A percentile compares a stretch with the other conserved stretches of the same genome.
Conservation (phyloP, 1,140 invertebrate species). For the Heliconius hermathena region DNA sequence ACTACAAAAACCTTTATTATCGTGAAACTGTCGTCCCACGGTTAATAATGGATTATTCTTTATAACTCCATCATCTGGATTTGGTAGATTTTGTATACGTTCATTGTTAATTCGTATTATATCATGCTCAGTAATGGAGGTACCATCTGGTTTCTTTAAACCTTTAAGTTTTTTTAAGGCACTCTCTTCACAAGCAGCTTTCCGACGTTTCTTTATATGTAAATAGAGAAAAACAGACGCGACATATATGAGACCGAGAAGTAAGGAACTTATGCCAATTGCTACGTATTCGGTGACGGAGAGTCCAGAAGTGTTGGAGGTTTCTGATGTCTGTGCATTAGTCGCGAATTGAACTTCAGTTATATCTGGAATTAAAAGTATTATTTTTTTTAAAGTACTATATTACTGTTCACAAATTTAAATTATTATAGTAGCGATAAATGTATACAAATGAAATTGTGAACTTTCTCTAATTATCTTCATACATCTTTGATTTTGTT, state of each 20-base stretch:
- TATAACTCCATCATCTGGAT: constrained; percentile 83
- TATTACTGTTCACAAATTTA: neutral
- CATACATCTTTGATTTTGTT: too few relatives aligned
- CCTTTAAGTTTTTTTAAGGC: constrained; percentile 57
- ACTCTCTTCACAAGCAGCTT: constrained; percentile 60
- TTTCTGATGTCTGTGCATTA: constrained; percentile 83
- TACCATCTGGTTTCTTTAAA: constrained; percentile 66
- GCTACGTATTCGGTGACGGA: constrained; percentile 89
- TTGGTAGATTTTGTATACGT: constrained; percentile 56
- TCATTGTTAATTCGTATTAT: constrained; percentile 72
- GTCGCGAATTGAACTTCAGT: constrained; percentile 89
- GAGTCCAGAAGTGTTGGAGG: constrained; percentile 77
- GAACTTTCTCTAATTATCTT: too few relatives aligned
- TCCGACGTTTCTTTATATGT: constrained; percentile 84
- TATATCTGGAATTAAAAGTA: constrained; percentile 82
- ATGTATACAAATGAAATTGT: too few relatives aligned
- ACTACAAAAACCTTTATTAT: constrained; percentile 71
- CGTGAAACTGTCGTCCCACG: constrained; percentile 82
- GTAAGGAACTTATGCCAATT: constrained; percentile 89
- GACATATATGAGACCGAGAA: constrained; percentile 91
- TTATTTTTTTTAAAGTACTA: neutral
- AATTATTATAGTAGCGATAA: neutral
- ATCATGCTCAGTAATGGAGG: constrained; percentile 66
- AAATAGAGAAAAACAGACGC: constrained; percentile 91
- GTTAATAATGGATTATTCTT: constrained; percentile 89